These are phyloP conservation scores for Noctuana brunneofusca DNA, from an alignment of 2,888 invertebrate genomes.

Conservation along the genomic window DNA sequence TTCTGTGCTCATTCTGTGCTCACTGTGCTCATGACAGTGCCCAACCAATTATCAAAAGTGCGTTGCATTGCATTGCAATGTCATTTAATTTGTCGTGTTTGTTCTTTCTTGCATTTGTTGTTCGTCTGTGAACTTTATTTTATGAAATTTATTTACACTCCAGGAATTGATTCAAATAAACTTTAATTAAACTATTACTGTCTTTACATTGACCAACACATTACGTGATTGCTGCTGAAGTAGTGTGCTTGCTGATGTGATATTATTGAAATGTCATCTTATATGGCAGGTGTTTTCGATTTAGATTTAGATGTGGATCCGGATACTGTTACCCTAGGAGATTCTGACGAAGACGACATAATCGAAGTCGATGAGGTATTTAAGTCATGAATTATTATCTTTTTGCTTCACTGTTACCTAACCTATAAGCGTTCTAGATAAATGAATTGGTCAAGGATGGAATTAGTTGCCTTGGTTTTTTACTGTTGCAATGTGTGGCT, in stretches of 20 bases:
- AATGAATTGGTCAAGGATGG: conserved; percentile 40
- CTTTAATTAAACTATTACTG: background rate
- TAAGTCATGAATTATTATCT: conserved; percentile 40
- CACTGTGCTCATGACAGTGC: too few species aligned
- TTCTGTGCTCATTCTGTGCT: too few species aligned
- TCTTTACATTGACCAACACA: conserved; percentile 27
- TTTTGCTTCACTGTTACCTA: conserved; percentile 39
- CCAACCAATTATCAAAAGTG: too few species aligned
- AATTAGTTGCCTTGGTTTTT: conserved; percentile 9
- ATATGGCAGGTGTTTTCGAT: conserved; percentile 95
- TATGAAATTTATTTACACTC: background rate
- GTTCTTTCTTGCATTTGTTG: conserved; percentile 31
- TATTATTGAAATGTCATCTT: conserved; percentile 82
- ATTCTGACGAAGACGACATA: conserved; percentile 94
- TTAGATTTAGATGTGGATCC: conserved; percentile 90
- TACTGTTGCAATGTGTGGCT: background rate
- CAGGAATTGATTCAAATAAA: conserved; percentile 11
- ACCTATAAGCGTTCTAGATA: conserved; percentile 39
- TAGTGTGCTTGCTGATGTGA: conserved; percentile 73
- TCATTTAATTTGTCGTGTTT: conserved; percentile 39
- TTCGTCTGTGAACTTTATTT: conserved; percentile 16
- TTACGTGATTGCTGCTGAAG: conserved; percentile 40
- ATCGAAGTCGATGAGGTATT: conserved; percentile 94
- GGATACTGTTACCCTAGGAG: conserved; percentile 85
- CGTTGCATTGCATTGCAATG: conserved; percentile 37